Percentiles rank a stretch among this genome's conserved stretches.
Conservation (phyloP, 30 jellyfish, hydroid and myxozoan genomes). For the Haliclystus octoradiatus region DNA sequence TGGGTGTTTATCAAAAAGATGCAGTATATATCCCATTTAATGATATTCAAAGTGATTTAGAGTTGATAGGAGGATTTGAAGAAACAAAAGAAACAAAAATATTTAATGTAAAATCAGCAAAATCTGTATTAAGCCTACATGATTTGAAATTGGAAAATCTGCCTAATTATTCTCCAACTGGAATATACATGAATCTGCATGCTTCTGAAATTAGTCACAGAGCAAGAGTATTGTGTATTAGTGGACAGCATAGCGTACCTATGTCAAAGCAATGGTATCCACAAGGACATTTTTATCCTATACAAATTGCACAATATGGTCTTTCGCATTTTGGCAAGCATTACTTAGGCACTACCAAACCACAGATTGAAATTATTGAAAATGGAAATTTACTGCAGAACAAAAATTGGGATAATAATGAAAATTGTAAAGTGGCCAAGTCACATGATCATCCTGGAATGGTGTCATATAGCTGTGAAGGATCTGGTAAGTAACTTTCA, state of each 20-base stretch:
- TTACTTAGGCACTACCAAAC: not conserved
- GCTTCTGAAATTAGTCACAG: constrained; percentile 40
- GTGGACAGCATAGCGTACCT: constrained; percentile 84
- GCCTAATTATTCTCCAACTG: constrained; percentile 17
- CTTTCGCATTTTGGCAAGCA: constrained; percentile 51
- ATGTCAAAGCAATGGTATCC: constrained; percentile 84
- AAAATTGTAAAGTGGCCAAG: too few species aligned
- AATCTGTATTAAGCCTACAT: too few species aligned
- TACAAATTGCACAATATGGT: constrained; percentile 96
- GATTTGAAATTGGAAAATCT: too few species aligned
- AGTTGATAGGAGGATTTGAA: too few species aligned
- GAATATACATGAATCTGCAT: constrained; percentile 32
- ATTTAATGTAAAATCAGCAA: too few species aligned
- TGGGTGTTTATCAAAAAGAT: too few species aligned
- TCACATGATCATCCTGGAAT: too few species aligned
- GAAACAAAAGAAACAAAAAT: too few species aligned
- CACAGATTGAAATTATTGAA: not conserved
- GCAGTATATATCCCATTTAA: too few species aligned
- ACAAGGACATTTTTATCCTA: constrained; percentile 80
- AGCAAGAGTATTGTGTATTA: constrained; percentile 49
- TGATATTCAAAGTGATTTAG: too few species aligned
- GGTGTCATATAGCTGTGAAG: too few species aligned
- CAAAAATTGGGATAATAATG: constrained; percentile 1
- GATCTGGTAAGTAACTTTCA: too few species aligned
- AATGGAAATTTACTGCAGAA: not conserved